Conservation (phyloP, 2,113 vertebrate species). For the Fregetta grallaria region DNA sequence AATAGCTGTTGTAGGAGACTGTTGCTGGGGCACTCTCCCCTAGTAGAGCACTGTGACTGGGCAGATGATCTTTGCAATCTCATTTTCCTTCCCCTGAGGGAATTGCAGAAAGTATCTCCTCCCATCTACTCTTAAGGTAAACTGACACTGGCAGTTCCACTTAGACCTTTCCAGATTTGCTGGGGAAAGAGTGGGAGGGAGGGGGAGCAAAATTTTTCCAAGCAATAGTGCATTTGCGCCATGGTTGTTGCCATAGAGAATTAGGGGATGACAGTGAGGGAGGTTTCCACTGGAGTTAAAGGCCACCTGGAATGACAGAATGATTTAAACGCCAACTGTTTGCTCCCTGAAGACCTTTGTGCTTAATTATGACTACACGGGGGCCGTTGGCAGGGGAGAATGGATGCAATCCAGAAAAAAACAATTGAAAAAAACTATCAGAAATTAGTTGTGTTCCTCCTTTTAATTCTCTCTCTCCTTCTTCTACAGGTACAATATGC, state of each 20-base stretch:
- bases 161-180: neutral
- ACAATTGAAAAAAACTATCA: neutral
- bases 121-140: neutral
- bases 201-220: neutral
- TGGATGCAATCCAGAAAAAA: neutral
- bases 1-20: neutral
- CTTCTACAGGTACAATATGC: neutral
- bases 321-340: neutral
- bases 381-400: neutral
- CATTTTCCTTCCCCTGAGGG: neutral
- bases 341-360: neutral
- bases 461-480: neutral
- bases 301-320: neutral
- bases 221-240: neutral
- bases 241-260: neutral
- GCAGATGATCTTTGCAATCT: neutral
- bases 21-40: neutral
- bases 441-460: neutral
- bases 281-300: neutral
- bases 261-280: neutral
- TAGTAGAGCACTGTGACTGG: neutral
- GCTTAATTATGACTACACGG: neutral
- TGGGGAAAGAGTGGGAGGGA: neutral
- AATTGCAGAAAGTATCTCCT: neutral
- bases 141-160: neutral